Conservation (phyloP, 2,888 invertebrate species). For the Pteria penguin region DNA sequence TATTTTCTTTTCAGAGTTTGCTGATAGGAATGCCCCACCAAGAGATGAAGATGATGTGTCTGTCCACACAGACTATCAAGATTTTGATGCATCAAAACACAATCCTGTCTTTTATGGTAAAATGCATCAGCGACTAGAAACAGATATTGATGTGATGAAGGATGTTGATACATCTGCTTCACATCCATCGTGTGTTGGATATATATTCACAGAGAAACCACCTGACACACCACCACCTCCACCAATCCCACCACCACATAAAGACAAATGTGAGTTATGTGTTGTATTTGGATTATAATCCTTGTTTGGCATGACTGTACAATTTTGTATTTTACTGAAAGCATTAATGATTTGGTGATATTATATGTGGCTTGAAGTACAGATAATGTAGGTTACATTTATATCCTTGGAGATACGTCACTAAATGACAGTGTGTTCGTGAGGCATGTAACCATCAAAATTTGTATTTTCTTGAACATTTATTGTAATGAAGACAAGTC, state of each 20-base stretch:
- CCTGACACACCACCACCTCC: slow-evolving; percentile 65
- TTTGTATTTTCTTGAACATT: too few species aligned
- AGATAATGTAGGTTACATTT: too few species aligned
- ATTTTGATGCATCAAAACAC: slow-evolving; percentile 76
- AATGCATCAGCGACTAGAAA: slow-evolving; percentile 63
- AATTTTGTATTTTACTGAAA: too few species aligned
- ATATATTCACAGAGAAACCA: slow-evolving; percentile 75
- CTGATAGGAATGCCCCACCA: slow-evolving; percentile 56
- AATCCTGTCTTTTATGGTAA: slow-evolving; percentile 78
- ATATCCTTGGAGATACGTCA: too few species aligned
- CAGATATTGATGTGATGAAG: slow-evolving; percentile 63
- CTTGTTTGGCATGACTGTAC: too few species aligned
- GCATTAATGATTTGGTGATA: too few species aligned
- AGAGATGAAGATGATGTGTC: slow-evolving; percentile 70
- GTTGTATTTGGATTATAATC: too few species aligned
- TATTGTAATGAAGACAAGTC: too few species aligned
- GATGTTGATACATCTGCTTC: slow-evolving; percentile 73
- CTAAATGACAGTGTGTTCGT: too few species aligned
- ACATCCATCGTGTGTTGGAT: slow-evolving; percentile 77
- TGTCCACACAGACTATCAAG: slow-evolving; percentile 68
- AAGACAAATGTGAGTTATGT: slow-evolving; percentile 73
- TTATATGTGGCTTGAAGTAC: too few species aligned
- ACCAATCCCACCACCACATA: slow-evolving; percentile 71
- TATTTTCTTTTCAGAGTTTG: slow-evolving; percentile 65
- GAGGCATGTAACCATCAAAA: too few species aligned